These are phyloP conservation scores for Oscheius sp. DNA, from an alignment of 2,888 invertebrate genomes.

Conservation along the genomic window DNA sequence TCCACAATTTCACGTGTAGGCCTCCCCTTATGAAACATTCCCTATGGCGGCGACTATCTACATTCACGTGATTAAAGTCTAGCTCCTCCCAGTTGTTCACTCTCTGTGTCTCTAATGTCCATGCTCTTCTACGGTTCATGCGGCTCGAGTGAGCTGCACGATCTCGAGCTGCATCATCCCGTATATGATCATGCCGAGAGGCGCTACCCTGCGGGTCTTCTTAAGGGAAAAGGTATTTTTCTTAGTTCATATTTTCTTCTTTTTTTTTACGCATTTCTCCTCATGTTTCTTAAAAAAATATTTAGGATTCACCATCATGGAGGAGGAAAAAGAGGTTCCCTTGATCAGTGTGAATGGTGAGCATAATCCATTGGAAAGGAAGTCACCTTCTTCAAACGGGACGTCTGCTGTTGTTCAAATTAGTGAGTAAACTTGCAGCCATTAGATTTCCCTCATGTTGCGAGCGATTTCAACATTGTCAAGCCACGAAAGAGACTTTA, in stretches of 20 bases:
- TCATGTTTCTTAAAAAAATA: no score
- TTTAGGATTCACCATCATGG: constrained; percentile 6
- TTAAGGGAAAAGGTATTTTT: not conserved
- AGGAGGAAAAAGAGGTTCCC: not conserved
- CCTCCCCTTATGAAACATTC: not conserved
- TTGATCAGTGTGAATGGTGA: constrained; percentile 2
- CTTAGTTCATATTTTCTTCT: not conserved
- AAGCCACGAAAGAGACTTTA: no score
- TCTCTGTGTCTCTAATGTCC: not conserved
- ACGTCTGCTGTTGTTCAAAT: no score
- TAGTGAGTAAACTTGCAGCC: no score
- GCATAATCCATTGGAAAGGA: not conserved
- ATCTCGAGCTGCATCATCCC: constrained; percentile 19
- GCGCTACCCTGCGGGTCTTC: constrained; percentile 8
- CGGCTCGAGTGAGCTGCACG: constrained; percentile 10
- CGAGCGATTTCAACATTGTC: no score
- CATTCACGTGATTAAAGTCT: constrained; percentile 20
- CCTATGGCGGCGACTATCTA: not conserved
- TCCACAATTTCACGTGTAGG: constrained; percentile 1
- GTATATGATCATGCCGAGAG: constrained; percentile 8
- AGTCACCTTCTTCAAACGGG: no score
- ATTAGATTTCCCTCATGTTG: no score
- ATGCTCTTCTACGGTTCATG: constrained; percentile 20
- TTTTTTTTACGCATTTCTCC: no score
- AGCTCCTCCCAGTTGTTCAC: constrained; percentile 4